Evolutionary conservation across 2,797 vertebrate species (phyloP).

Genomic region (Poecilia velifera): DNA sequence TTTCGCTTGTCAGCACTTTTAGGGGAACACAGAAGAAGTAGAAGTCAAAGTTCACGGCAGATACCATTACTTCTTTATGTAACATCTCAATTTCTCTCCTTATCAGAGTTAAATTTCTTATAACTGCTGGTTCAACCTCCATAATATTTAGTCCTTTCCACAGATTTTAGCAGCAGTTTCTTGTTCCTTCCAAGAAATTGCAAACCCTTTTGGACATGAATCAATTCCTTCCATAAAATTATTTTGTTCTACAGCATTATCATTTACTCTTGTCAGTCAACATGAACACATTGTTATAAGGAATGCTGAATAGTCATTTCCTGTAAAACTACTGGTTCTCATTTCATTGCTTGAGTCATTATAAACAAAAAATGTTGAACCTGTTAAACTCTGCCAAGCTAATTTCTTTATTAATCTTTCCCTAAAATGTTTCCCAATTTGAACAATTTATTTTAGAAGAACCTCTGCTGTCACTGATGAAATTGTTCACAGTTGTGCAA

Average conservation of each 20-base stretch:
- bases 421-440: neutral
- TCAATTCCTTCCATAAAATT: neutral
- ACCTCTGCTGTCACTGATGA: neutral
- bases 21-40: constrained; percentile 3
- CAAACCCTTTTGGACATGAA: neutral
- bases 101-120: neutral
- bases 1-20: constrained; percentile 34
- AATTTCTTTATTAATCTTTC: neutral
- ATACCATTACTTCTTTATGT: neutral
- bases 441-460: neutral
- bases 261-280: neutral
- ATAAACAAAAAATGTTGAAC: neutral
- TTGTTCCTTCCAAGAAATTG: neutral
- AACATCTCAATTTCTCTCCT: neutral
- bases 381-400: neutral
- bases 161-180: neutral
- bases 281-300: neutral
- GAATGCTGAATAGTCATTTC: neutral
- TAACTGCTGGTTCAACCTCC: neutral
- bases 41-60: neutral
- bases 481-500: neutral
- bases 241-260: neutral
- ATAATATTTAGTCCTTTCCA: neutral
- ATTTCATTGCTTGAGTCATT: neutral
- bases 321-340: neutral